Evolutionary conservation across 2,797 vertebrate genomes (phyloP).

Genomic region (Allobates femoralis): DNA sequence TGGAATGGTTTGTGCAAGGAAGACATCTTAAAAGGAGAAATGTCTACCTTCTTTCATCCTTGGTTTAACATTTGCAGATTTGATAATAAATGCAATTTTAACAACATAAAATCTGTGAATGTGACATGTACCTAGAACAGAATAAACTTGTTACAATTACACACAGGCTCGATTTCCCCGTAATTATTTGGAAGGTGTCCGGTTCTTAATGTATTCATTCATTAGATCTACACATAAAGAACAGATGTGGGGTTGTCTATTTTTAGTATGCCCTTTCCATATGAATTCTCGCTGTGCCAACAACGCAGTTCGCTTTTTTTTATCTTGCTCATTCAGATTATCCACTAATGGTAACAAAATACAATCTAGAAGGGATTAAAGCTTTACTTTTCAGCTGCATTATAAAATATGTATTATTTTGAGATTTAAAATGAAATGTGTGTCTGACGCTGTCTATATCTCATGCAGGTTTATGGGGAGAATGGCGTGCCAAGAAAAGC

Average conservation of each 20-base stretch:
- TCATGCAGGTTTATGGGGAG: conserved; percentile 45
- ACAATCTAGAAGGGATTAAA: background rate
- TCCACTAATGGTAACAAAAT: background rate
- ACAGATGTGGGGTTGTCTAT: conserved; percentile 21
- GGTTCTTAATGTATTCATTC: conserved; percentile 22
- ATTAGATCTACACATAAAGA: conserved; percentile 20
- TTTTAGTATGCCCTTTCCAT: conserved; percentile 30
- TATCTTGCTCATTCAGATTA: conserved; percentile 50
- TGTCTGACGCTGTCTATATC: conserved; percentile 49
- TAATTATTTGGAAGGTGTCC: conserved; percentile 56
- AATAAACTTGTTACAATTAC: background rate
- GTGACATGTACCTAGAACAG: background rate
- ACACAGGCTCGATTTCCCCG: background rate
- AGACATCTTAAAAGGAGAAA: no score
- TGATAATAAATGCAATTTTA: background rate
- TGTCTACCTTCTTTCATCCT: no score
- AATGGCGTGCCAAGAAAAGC: background rate
- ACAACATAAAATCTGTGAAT: background rate
- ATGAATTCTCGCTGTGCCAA: conserved; percentile 10
- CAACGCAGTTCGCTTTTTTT: conserved; percentile 68
- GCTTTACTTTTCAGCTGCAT: background rate
- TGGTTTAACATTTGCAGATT: no score
- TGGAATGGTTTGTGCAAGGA: no score
- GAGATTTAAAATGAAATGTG: conserved; percentile 52
- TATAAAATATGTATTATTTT: background rate